Evolutionary conservation across 1,140 invertebrate genomes (phyloP).

Genomic region (Philotrypesis tridentata): DNA sequence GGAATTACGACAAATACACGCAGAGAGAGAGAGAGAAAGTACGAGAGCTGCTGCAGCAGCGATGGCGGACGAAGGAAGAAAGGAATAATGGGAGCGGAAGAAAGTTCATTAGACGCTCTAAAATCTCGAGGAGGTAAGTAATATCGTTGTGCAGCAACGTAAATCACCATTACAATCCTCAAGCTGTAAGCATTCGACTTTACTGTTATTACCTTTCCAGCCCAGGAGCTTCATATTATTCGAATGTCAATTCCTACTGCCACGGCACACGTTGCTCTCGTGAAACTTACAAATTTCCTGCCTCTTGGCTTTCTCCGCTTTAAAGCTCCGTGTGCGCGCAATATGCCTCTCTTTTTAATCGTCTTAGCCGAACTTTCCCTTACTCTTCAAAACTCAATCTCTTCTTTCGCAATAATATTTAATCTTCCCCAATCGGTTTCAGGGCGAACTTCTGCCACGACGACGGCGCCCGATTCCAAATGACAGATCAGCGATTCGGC

Average conservation of each 20-base stretch:
- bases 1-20: not conserved
- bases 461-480: not conserved
- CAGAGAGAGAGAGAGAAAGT: too few species aligned
- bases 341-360: not conserved
- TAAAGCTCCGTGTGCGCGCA: too few species aligned
- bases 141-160: not conserved
- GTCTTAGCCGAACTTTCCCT: too few species aligned
- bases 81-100: too few species aligned
- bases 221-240: not conserved
- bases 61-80: too few species aligned
- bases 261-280: not conserved
- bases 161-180: not conserved
- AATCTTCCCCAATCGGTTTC: not conserved
- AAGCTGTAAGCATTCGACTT: not conserved
- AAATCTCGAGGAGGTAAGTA: not conserved
- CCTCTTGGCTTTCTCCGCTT: too few species aligned
- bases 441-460: not conserved
- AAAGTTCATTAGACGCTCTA: not conserved
- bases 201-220: not conserved
- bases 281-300: not conserved
- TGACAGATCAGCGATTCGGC: too few species aligned
- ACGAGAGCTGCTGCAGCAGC: too few species aligned
- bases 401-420: not conserved
- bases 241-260: not conserved
- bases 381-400: too few species aligned